Base-by-base conservation (phyloP, 2,113 vertebrate genomes). In the Ophthalmolycus amberensis region DNA sequence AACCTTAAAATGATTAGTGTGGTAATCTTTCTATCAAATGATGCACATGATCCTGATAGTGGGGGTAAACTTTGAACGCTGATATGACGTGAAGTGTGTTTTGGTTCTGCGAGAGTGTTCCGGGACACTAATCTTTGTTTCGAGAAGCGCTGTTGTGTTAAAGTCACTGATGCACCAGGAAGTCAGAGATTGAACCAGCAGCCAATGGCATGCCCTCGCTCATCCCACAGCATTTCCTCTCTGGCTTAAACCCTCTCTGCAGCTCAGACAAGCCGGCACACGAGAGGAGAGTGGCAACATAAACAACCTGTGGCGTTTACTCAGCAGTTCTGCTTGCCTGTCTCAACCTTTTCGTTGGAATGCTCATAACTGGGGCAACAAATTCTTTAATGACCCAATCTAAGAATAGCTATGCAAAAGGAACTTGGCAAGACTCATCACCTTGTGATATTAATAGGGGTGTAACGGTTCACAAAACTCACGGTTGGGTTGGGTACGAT, bases 171-270 rank as follows among this genome's bases (percentile, higher is more conserved):
- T 76, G 50, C 59, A 56, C 65, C 60, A 25, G 64, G 48, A 77
- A 66, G 25, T 69, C n/a, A 34, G 71, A 63, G 54, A 76, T 67
- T 77, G 20, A 25, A 48, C 40, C 25, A 42, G 11, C 29, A 69
- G 63, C 70, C 76, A 75, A 48, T 77, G 42, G 52, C 70, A 65
- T 66, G 70, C 25, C 40, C 32, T 71, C 32, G 40, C 74, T 91
- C 84, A 84, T 75, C 63, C 59, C 22, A 11, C 40, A 54, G 65
- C 22, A 75, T 84, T 87, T 92, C 83, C 88, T 86, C 34, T 75
- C 50, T 37, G 71, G 77, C 63, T 87, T 83, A 65, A 9, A 58
- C 27, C 6, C 25, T 74, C 66, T 46, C 59, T 48, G 69, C 65
- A 75, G 79, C 75, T 48, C 71, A 44, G 68, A 75, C 87, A 85